Evolutionary conservation across 2,113 vertebrate genomes (phyloP), one percentile per base, ranked within the genome.

Genomic region (Melanerpes formicivorus): DNA sequence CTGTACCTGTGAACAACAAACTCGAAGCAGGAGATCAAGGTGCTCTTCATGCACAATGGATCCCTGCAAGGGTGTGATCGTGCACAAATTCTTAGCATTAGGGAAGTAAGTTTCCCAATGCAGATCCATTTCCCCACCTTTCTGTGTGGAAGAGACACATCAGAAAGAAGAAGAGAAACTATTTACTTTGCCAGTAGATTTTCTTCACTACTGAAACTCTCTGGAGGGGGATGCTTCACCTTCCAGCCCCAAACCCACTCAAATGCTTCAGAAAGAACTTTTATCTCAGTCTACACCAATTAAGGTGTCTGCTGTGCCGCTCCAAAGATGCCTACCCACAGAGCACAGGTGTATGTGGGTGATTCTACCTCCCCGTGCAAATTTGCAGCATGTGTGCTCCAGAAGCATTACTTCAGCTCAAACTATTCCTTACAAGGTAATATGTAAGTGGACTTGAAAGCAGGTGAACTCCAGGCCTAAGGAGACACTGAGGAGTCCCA

Each of bases 141-240:
- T 63, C 42, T 52, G 7, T 27, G 15, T 37, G 66, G 76, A 87
- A 30, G 9, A 40, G 18, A 77, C 9, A 44, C 14, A 59, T 7
- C 10, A 80, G 23, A 64, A 80, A 42, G 6, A 63, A 65, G 10
- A 42, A 1, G 4, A 29, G 6, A 10, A 83, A 58, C 1, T 17
- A 23, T 25, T 44, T 34, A 0, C 15, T 62, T 70, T 76, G 54
- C 22, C 72, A 21, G 46, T 6, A 25, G 0, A 0, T 50, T 52
- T 19, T 5, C 10, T 37, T 10, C 11, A 42, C 29, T 46, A 54
- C 1, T 59, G 5, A 10, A 66, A 52, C 14, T 16, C 79, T 64
- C 44, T 44, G 19, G 14, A 69, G 7, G 21, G 11, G 11, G 18
- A 50, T 0, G 0, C 7, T 75, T 79, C 4, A 44, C 32, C 62